Evolutionary conservation across 1,140 invertebrate species (phyloP), one percentile per base, ranked within the genome.

Genomic region (Lordiphosa stackelbergi): DNA sequence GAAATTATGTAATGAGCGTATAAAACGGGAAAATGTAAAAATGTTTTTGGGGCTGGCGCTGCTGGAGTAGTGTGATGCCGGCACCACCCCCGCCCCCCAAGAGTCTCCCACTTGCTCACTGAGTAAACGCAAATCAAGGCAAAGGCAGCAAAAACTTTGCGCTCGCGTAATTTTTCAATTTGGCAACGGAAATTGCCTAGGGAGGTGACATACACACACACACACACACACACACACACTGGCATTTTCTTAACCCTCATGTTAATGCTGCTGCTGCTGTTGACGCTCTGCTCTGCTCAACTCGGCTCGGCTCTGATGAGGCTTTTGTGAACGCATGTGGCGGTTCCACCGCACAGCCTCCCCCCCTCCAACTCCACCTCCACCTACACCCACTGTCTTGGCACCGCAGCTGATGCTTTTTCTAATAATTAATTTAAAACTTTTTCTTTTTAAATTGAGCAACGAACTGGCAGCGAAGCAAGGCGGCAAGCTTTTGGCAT

Each of bases 391-490:
- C 49, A 54, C 36, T 31, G 6, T 43, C 55, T 35, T 41, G 9
- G 31, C 46, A 56, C 69, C 66, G 55, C 72, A 78, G 69, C 75
- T 79, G 75, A 83, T 85, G 73, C 84, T 75, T 83, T 77, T 85
- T 85, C 85, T 86, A 86, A 86, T 86, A 86, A 86, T 86, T 86
- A 86, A 86, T 86, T 86, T 86, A 86, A 86, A 86, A 86, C 69
- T 85, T 86, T 83, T 85, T 72, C 71, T 75, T 79, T 81, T 61
- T 43, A 69, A 73, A 59, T 60, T 58, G 40, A 45, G 38, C 34
- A 9, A 36, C 34, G 10, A 45, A 42, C 38, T 31, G 35, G 13
- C 36, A 7, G 8, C 36, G 35, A 2, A 28, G 7, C 36, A 22
- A 16, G 35, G 35, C 2, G 28, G 7, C 36, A 22, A 16, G 35